phyloP scores from a whole-genome alignment of 2,113 vertebrate species.

The Cervus canadensis region DNA sequence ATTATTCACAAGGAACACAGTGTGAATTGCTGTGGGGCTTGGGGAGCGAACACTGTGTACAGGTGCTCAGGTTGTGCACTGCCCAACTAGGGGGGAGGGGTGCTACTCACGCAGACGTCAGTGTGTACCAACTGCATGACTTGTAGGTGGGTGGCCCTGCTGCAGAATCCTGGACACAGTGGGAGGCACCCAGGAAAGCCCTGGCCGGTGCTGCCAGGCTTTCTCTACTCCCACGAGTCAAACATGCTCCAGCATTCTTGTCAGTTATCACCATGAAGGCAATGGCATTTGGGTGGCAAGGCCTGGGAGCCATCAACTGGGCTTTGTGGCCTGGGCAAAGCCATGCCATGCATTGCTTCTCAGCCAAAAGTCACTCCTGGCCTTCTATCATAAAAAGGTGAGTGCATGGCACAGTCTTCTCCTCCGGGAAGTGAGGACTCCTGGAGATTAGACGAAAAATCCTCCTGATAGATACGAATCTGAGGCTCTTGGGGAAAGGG shows the following conservation, averaged over 20 bases:
- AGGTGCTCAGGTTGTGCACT: neutral
- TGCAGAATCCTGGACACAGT: neutral
- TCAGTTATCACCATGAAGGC: neutral
- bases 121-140: neutral
- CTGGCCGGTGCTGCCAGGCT: neutral
- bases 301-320: neutral
- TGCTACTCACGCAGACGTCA: neutral
- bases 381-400: neutral
- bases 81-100: neutral
- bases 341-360: neutral
- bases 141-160: neutral
- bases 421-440: neutral
- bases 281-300: neutral
- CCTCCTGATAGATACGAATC: neutral
- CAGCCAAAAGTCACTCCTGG: neutral
- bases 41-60: neutral
- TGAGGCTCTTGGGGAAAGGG: neutral
- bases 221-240: neutral
- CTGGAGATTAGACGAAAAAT: neutral
- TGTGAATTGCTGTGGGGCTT: neutral
- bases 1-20: neutral
- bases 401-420: neutral
- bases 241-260: neutral
- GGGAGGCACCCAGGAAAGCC: neutral
- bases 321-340: neutral